Percentiles rank a stretch among this genome's conserved stretches.
Conservation (phyloP, 2,113 vertebrate species). For the Calidris pugnax region DNA sequence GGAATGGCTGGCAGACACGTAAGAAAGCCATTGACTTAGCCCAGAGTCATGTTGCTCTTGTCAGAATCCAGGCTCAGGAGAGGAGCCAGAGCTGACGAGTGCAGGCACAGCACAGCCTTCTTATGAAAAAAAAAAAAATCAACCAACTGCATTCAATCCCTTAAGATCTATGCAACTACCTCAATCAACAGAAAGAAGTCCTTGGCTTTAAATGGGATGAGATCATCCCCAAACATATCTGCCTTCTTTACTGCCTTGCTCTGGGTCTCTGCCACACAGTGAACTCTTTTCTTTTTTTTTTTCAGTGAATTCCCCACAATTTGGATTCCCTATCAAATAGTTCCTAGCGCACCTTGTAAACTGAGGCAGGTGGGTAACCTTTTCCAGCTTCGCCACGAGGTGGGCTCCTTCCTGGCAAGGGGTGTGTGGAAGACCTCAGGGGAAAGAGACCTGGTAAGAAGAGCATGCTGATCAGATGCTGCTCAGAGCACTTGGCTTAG, state of each 20-base stretch:
- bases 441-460: background rate
- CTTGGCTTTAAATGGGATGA: background rate
- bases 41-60: background rate
- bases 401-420: background rate
- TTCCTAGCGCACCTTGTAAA: background rate
- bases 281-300: background rate
- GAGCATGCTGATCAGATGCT: background rate
- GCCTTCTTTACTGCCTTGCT: background rate
- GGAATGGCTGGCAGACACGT: background rate
- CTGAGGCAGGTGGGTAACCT: background rate
- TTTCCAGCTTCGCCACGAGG: background rate
- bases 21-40: background rate
- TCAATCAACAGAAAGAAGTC: background rate
- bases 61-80: background rate
- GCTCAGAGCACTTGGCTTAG: background rate
- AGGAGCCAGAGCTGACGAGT: rapidly evolving
- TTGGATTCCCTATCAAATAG: background rate
- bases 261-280: background rate
- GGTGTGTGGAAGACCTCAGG: background rate
- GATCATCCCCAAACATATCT: background rate
- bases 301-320: background rate
- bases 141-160: background rate
- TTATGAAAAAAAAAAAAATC: background rate
- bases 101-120: background rate
- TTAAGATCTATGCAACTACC: background rate